A percentile compares a stretch with the other conserved stretches of the same genome.
These are phyloP conservation scores for Eretmochelys imbricata DNA, from an alignment of 2,113 vertebrate genomes.

Conservation along the genomic window DNA sequence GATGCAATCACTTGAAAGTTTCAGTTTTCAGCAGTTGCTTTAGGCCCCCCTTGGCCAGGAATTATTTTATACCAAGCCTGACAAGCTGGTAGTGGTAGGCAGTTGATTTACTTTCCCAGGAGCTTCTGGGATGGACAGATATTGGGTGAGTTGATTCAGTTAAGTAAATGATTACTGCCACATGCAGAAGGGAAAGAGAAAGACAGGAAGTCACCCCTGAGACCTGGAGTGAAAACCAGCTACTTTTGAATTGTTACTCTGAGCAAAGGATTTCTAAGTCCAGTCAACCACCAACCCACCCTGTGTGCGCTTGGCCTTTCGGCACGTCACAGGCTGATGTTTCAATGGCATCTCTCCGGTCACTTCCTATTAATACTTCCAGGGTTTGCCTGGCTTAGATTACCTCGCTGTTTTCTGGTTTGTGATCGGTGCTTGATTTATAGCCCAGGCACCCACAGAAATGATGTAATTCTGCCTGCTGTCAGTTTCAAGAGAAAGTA, in stretches of 20 bases:
- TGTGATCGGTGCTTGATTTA: background rate
- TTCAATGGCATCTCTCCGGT: background rate
- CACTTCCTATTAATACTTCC: too few relatives aligned
- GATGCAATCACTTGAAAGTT: background rate
- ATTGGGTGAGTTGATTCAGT: conserved; percentile 8
- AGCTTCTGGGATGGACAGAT: background rate
- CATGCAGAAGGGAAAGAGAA: background rate
- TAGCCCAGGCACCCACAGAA: background rate
- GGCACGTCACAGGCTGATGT: background rate
- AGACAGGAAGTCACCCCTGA: conserved; percentile 8
- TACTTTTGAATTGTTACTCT: conserved; percentile 25
- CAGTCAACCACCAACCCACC: too few relatives aligned
- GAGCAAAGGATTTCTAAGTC: background rate
- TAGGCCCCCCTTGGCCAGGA: background rate
- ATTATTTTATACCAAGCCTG: background rate
- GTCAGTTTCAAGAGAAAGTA: background rate
- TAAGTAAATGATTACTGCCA: background rate
- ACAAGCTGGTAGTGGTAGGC: background rate
- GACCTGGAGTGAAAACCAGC: background rate
- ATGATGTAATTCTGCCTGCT: background rate
- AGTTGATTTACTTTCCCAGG: background rate
- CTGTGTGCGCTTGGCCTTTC: too few relatives aligned
- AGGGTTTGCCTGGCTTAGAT: background rate
- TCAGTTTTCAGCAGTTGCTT: background rate
- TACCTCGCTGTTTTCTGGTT: background rate